Conservation (phyloP, 2,888 invertebrate genomes). For the Allacma fusca region DNA sequence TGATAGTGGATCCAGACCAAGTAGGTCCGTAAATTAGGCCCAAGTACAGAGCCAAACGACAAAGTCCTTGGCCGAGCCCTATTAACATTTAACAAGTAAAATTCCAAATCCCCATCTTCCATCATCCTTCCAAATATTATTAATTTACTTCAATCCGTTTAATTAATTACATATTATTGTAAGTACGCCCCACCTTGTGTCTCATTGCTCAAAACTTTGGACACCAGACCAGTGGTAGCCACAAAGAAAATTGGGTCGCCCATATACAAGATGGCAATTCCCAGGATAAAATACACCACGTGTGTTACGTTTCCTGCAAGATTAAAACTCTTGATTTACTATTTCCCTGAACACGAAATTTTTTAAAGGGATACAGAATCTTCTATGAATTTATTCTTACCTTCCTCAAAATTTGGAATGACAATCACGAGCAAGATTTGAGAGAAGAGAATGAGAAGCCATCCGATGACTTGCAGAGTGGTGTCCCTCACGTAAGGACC, state of each 20-base stretch:
- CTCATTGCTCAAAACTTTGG: slow-evolving; percentile 59
- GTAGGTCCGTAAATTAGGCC: slow-evolving; percentile 61
- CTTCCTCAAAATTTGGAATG: slow-evolving; percentile 31
- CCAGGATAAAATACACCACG: neutral
- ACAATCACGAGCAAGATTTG: slow-evolving; percentile 62
- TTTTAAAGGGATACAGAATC: too few relatives aligned
- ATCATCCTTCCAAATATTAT: too few relatives aligned
- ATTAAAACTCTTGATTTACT: neutral
- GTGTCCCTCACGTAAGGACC: slow-evolving; percentile 63
- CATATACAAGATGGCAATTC: neutral
- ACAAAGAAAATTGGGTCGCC: neutral
- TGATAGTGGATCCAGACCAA: slow-evolving; percentile 58
- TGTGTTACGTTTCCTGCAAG: neutral
- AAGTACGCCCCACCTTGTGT: too few relatives aligned
- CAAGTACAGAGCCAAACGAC: slow-evolving; percentile 56
- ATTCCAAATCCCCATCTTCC: too few relatives aligned
- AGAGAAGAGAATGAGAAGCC: slow-evolving; percentile 61
- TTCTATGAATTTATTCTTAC: slow-evolving; percentile 24
- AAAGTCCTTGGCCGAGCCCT: slow-evolving; percentile 55
- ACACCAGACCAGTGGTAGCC: slow-evolving; percentile 52
- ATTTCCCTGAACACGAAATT: too few relatives aligned
- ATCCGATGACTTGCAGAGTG: slow-evolving; percentile 63
- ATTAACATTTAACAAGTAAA: too few relatives aligned
- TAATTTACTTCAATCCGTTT: too few relatives aligned
- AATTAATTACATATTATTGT: too few relatives aligned